Base-by-base conservation (phyloP, 1,140 invertebrate genomes). In the Spodoptera litura region DNA sequence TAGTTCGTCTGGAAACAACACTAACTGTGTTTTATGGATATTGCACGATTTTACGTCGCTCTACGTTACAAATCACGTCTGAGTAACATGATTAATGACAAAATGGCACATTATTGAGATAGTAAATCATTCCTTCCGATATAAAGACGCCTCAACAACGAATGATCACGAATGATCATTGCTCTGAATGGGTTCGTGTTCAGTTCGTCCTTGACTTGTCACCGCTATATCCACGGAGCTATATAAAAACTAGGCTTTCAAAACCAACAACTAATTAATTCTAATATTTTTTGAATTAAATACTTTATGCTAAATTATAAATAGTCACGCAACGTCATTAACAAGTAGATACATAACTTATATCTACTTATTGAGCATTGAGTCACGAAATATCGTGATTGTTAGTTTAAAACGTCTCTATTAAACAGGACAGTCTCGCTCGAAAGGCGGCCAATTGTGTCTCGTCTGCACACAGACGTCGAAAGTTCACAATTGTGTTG, bases 401-500 rank as follows among this genome's bases (percentile, higher is more conserved):
- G 77, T 75, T 58, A 72, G 78, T 80, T 82, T 85, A 71, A 83
- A 84, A 83, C 73, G 80, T 79, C 81, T 83, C 66, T 82, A 83
- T 84, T 85, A 83, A 75, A 76, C 78, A 78, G 70, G 79, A 74
- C 76, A 52, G 73, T 74, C 78, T 81, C 64, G 72, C 78, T 81
- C 64, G 72, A 82, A 82, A 86, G 79, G 61, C 81, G 81, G 79
- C 82, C 87, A 89, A 92, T 91, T 92, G 87, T 85, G 81, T 85
- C 81, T 88, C 85, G 80, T 91, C 88, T 85, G 81, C 86, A 79
- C 78, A 82, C 81, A 85, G 84, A 88, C 87, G 84, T 87, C 85
- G 88, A 87, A 89, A 90, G 87, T 89, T 90, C 88, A 89, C 86
- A 91, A 91, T 87, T 91, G 89, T 89, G 89, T 90, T 87, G 87